phyloP scores from a whole-genome alignment of 2,797 vertebrate species.

The Otus scops region DNA sequence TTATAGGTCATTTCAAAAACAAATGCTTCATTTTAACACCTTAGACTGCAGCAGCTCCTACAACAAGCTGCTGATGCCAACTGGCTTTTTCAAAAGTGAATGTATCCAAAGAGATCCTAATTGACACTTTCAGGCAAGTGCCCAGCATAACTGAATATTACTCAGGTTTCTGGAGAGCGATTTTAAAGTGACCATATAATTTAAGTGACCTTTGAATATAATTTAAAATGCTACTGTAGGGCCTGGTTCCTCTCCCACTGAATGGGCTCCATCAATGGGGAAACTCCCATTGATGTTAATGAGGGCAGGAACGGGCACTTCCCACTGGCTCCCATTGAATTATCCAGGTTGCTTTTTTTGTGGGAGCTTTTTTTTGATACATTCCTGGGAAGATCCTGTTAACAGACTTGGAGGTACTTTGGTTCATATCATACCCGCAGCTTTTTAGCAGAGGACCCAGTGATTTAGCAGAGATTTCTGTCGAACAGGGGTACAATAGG shows the following conservation, averaged over 20 bases:
- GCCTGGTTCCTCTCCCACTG: background rate
- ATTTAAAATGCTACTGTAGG: constrained; percentile 36
- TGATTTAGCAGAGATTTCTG: constrained; percentile 18
- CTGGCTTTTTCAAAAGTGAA: constrained; percentile 38
- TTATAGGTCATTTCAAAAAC: constrained; percentile 69
- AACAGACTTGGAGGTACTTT: constrained; percentile 5
- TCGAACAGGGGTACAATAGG: background rate
- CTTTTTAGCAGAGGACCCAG: background rate
- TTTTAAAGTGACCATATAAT: constrained; percentile 56
- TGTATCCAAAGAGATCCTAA: constrained; percentile 56
- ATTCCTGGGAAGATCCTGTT: constrained; percentile 36
- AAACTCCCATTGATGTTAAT: constrained; percentile 33
- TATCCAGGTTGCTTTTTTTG: background rate
- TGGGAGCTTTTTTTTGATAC: background rate
- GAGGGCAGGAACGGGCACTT: background rate
- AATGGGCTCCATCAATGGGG: constrained; percentile 21
- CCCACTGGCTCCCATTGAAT: background rate
- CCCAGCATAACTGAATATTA: constrained; percentile 48
- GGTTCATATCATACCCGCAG: background rate
- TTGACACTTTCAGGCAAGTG: constrained; percentile 59
- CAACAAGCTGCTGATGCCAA: constrained; percentile 30
- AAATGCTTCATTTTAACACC: constrained; percentile 66
- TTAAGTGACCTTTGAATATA: constrained; percentile 50
- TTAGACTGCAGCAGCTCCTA: constrained; percentile 33
- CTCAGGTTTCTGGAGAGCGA: background rate